These are phyloP conservation scores for Cerastoderma edule DNA, from an alignment of 2,888 invertebrate species.

Conservation along the genomic window DNA sequence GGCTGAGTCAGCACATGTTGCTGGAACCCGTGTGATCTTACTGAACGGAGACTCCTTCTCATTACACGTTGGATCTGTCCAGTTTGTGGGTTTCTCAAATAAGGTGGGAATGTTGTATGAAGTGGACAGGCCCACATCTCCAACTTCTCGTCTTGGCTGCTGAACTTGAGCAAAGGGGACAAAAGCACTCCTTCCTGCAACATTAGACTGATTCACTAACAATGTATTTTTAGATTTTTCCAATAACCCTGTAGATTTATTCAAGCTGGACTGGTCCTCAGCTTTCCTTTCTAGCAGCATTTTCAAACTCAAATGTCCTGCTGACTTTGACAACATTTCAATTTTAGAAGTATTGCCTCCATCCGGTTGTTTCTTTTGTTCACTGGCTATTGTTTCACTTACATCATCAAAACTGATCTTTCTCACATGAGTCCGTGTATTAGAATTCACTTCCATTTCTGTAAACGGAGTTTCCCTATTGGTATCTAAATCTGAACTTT, in stretches of 20 bases:
- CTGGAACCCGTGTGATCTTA: conserved; percentile 30
- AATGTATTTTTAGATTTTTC: conserved; percentile 49
- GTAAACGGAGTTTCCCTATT: conserved; percentile 40
- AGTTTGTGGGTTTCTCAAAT: background rate
- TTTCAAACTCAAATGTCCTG: conserved; percentile 47
- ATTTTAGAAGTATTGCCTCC: conserved; percentile 7
- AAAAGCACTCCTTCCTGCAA: conserved; percentile 76
- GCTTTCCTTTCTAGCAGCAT: conserved; percentile 51
- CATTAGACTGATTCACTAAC: conserved; percentile 55
- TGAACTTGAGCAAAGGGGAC: conserved; percentile 75
- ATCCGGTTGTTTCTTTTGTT: background rate
- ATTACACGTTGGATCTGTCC: conserved; percentile 8
- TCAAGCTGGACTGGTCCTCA: conserved; percentile 32
- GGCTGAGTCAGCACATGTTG: conserved; percentile 9
- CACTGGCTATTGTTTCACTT: background rate
- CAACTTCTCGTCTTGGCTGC: conserved; percentile 36
- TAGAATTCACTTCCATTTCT: conserved; percentile 37
- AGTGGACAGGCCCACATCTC: conserved; percentile 34
- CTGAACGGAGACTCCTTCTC: conserved; percentile 26
- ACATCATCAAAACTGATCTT: conserved; percentile 50
- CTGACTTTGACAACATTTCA: conserved; percentile 49
- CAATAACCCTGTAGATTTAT: conserved; percentile 52
- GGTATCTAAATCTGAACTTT: too few relatives aligned
- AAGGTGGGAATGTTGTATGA: conserved; percentile 43
- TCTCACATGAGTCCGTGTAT: conserved; percentile 39